Conservation (phyloP, 2,113 vertebrate genomes). For the Chunga burmeisteri region DNA sequence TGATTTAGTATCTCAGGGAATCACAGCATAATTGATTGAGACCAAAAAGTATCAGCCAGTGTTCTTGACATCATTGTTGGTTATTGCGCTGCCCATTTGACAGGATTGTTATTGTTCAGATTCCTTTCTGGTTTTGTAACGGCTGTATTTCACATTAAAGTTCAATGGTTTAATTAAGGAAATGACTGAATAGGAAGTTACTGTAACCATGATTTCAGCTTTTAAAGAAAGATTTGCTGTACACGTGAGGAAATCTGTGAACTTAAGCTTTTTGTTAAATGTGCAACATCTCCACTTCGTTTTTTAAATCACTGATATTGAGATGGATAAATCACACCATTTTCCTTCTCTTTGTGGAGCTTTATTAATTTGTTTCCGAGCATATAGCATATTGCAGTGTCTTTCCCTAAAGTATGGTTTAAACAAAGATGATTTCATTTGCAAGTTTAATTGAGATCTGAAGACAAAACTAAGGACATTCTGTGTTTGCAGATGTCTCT, state of each 20-base stretch:
- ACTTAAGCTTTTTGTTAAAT: constrained; percentile 13
- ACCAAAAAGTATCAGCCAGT: constrained; percentile 59
- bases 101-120: constrained; percentile 55
- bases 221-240: constrained; percentile 61
- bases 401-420: neutral
- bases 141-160: constrained; percentile 66
- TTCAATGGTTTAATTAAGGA: constrained; percentile 71
- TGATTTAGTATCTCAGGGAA: neutral
- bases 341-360: neutral
- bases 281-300: neutral
- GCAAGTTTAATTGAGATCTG: neutral
- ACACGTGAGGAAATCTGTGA: constrained; percentile 23
- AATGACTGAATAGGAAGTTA: constrained; percentile 74
- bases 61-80: constrained; percentile 24
- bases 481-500: neutral
- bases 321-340: neutral
- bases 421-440: constrained; percentile 1
- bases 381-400: neutral
- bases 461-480: neutral
- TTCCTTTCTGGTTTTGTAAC: constrained; percentile 65
- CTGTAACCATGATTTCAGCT: constrained; percentile 56
- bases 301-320: neutral
- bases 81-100: constrained; percentile 8
- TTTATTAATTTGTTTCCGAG: neutral
- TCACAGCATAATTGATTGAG: constrained; percentile 38